Base-by-base conservation (phyloP, 2,888 invertebrate species). In the Xanthorhoe designata region DNA sequence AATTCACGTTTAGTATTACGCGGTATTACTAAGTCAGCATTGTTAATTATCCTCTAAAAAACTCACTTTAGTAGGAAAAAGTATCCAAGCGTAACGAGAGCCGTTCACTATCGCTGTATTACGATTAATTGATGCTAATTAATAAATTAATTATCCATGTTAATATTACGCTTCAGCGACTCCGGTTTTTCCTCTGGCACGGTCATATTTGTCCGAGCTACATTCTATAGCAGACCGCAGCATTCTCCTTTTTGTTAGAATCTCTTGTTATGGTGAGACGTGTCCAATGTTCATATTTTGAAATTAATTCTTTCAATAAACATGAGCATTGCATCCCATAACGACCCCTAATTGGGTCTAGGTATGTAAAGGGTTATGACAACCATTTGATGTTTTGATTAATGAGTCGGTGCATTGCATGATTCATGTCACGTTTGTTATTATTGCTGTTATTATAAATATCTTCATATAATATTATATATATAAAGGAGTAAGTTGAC, bases 101-200 rank as follows among this genome's bases (percentile, higher is more conserved):
- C 79, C 76, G 80, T 76, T 78, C 78, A 77, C 77, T 78, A 82
- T 84, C 81, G 80, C 80, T 73, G 82, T 83, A 86, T 83, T 86
- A 86, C 89, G 84, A 87, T 89, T 90, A 91, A 91, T 91, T 90
- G 87, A 90, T 90, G 89, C 83, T 90, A 91, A 92, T 91, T 90
- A 90, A 91, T 92, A 89, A 91, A 92, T 91, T 89, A 91, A 91
- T 91, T 91, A 91, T 83, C 86, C 88, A 90, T 90, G 88, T 88
- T 88, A 88, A 89, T 90, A 87, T 84, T 77, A 86, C 87, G 90
- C 86, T 83, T 84, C 82, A 86, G 80, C 80, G 82, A 80, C 75
- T 86, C 81, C 77, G 76, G 82, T 89, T 90, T 90, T 91, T 91
- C 82, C 81, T 74, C 73, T 70, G 79, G 78, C 85, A 85, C 82